Percentiles rank a stretch among this genome's conserved stretches.
These are phyloP conservation scores for Anabas testudineus DNA, from an alignment of 2,797 vertebrate genomes.

Conservation along the genomic window DNA sequence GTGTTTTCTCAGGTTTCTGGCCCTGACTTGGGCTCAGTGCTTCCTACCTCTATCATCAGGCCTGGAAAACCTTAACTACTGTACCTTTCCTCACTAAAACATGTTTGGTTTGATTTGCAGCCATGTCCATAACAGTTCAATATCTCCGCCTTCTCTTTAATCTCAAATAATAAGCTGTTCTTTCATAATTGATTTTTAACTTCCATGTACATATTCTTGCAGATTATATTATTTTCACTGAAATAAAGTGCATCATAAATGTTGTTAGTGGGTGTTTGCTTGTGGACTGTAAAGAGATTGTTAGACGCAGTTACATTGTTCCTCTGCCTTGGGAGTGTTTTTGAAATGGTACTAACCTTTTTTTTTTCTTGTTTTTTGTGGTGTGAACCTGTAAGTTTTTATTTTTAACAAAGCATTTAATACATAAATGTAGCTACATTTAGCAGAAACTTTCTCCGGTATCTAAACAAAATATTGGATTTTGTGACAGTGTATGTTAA, in stretches of 20 bases:
- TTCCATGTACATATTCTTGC: conserved; percentile 62
- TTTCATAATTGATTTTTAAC: conserved; percentile 42
- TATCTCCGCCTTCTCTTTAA: conserved; percentile 49
- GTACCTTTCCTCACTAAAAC: conserved; percentile 70
- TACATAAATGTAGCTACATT: conserved; percentile 21
- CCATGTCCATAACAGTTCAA: conserved; percentile 34
- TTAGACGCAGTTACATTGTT: conserved; percentile 43
- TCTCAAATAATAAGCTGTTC: conserved; percentile 50
- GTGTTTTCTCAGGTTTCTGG: conserved; percentile 81
- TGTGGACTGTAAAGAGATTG: conserved; percentile 39
- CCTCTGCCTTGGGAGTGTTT: conserved; percentile 52
- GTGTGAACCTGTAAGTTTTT: conserved; percentile 32
- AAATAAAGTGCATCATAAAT: conserved; percentile 60
- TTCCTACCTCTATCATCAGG: conserved; percentile 82
- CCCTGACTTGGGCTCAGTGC: conserved; percentile 58
- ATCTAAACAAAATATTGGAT: conserved; percentile 27
- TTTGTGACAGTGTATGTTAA: conserved; percentile 20
- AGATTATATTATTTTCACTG: conserved; percentile 62
- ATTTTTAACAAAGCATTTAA: conserved; percentile 20
- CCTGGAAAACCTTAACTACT: conserved; percentile 78
- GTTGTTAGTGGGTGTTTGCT: conserved; percentile 52
- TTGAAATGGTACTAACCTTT: conserved; percentile 45
- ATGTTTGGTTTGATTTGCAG: conserved; percentile 56
- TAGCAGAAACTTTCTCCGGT: conserved; percentile 14
- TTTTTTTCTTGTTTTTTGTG: conserved; percentile 39